Evolutionary conservation across 23 tunicate species (phyloP), one percentile per base, ranked within the genome.

Genomic region (Halocynthia roretzi): DNA sequence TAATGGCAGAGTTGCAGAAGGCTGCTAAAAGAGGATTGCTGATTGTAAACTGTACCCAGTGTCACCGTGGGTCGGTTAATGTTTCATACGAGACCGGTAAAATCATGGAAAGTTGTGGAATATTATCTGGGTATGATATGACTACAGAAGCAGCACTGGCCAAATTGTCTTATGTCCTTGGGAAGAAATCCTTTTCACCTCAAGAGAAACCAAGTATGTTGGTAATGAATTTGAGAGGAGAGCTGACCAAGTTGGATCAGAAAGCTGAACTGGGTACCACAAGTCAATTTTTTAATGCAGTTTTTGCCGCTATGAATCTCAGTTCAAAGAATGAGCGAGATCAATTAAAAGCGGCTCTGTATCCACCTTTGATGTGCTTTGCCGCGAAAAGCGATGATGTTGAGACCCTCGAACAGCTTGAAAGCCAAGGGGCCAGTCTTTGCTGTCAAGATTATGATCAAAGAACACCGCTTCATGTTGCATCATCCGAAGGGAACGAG

Each of bases 141-240:
- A 81, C 85, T 10, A 81, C 81, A 7, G 85, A 81, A 72, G 80
- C 85, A 0, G 80, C 85, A n/a, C 54, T 81, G 4, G 85, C 85
- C 31, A 81, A 81, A 67, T n/a, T 81, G 10, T 72, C 80, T 51
- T 81, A 81, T 50, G 66, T 81, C 17, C 68, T 81, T 19, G 80
- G 72, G 10, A 22, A 54, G 5, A 50, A 75, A 23, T 80, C 50
- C 48, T 50, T 72, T 4, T 19, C 80, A 9, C 49, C 54, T 20
- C 9, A 50, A 17, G 69, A 81, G 53, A 60, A 49, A 11, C 49
- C 2, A 19, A 66, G 19, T 8, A 8, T 75, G 49, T 20, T 81
- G 54, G 67, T 74, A 77, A 67, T 60, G n/a, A 81, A 81, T 55
- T 23, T 81, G 15, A 48, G 85, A 17, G 85, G 85, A 49, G 85